Base-by-base conservation (phyloP, 2,113 vertebrate genomes). In the Mohoua ochrocephala region DNA sequence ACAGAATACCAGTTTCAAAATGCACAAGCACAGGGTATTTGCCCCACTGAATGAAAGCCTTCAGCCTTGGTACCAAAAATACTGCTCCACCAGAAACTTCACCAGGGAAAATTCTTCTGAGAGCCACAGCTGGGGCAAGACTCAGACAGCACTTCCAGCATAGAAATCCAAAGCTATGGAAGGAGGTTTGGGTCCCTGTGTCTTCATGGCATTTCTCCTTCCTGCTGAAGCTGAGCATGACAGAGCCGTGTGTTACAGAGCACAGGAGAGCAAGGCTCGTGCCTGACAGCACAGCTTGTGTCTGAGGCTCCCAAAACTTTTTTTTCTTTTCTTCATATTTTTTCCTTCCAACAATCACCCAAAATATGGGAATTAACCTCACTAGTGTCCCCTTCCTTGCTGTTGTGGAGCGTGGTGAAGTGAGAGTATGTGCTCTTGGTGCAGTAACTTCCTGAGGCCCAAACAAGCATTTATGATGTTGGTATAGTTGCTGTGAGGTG, bases 301-400 rank as follows among this genome's bases (percentile, higher is more conserved):
- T 50, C 41, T 2, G 1, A 59, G 22, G 33, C 22, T 82, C 26
- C 45, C 2, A 1, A 64, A 56, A 33, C 28, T 13, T 1, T 1
- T 71, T 39, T 73, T 44, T n/a, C 26, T 23, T 76, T 41, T 31
- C 14, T 52, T 70, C 7, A 5, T n/a, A 13, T 20, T 63, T 84
- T 91, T 88, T 45, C 26, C 22, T 76, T 61, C 30, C 10, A 17
- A 61, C 30, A 57, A 19, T 83, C 53, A 45, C n/a, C 33, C 20
- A 37, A 53, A 81, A 56, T 27, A 54, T 3, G 6, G 18, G 45
- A 68, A 26, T 23, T 77, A 69, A 69, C 22, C 45, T 84, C 42
- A 39, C 5, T 27, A 12, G 12, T 13, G 12, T 67, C 30, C 39
- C 33, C 31, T 30, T 35, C 54, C 19, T 37, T 77, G 69, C 71